Conservation (phyloP, 2,113 vertebrate species). For the Numenius arquata region DNA sequence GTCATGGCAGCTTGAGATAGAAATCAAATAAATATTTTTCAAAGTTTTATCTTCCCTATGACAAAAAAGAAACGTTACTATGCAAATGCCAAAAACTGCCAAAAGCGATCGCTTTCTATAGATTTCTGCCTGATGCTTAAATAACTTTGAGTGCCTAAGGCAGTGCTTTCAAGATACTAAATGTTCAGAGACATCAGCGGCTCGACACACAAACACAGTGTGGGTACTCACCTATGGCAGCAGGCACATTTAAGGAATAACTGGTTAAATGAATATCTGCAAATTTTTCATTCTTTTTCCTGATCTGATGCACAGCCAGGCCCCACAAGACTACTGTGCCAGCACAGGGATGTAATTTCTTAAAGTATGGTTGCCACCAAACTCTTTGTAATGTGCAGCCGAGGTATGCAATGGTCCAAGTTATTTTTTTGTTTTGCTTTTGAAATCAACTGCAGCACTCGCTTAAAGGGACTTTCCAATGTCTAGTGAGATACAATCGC, state of each 20-base stretch:
- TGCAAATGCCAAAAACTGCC: not conserved
- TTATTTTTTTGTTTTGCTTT: not conserved
- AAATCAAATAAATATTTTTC: not conserved
- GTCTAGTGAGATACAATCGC: not conserved
- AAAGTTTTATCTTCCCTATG: not conserved
- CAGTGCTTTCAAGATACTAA: not conserved
- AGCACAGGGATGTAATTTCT: not conserved
- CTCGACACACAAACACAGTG: accelerated
- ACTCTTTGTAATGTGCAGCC: not conserved
- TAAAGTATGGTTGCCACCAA: not conserved
- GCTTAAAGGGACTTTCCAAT: not conserved
- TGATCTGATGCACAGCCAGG: not conserved
- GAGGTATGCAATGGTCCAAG: not conserved
- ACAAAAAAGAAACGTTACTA: not conserved
- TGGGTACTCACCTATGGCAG: not conserved
- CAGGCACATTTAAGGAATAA: not conserved
- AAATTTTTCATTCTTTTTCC: not conserved
- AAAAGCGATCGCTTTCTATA: not conserved
- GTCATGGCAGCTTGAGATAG: not conserved
- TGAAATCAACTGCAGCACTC: not conserved
- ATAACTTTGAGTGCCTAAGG: not conserved
- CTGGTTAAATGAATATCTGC: not conserved
- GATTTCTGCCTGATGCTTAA: not conserved
- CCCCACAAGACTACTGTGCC: not conserved
- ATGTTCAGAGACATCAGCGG: not conserved